These are phyloP conservation scores for Cyclophora punctaria DNA, from an alignment of 2,888 invertebrate species.

Conservation along the genomic window DNA sequence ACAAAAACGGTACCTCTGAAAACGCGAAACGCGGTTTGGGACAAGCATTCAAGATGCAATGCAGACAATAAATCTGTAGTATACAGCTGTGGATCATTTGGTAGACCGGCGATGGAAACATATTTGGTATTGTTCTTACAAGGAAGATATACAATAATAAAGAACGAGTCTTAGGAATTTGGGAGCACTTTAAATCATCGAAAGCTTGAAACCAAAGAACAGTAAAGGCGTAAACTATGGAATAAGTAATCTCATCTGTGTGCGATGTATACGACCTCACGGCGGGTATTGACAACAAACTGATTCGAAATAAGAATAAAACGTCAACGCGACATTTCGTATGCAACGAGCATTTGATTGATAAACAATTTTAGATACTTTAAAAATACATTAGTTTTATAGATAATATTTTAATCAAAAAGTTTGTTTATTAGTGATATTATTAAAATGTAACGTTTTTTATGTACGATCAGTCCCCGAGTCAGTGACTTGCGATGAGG, in stretches of 20 bases:
- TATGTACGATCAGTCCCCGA: constrained; percentile 34
- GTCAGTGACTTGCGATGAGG: constrained; percentile 45
- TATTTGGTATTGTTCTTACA: too few relatives aligned
- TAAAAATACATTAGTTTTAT: constrained; percentile 25
- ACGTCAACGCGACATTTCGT: constrained; percentile 29
- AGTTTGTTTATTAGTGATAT: constrained; percentile 23
- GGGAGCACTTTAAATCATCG: too few relatives aligned
- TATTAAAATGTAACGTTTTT: constrained; percentile 41
- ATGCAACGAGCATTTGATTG: constrained; percentile 17
- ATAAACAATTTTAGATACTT: constrained; percentile 25
- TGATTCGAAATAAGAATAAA: constrained; percentile 29
- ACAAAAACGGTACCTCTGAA: too few relatives aligned
- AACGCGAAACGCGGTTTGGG: too few relatives aligned
- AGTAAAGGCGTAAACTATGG: neutral
- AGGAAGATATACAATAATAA: too few relatives aligned
- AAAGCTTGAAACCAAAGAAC: too few relatives aligned
- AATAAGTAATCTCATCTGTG: neutral
- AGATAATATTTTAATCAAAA: constrained; percentile 20
- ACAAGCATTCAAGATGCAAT: too few relatives aligned
- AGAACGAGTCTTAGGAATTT: too few relatives aligned
- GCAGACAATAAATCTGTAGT: too few relatives aligned
- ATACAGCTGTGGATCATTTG: too few relatives aligned
- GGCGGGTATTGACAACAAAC: neutral
- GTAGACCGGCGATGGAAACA: too few relatives aligned
- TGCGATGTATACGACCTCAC: neutral